Evolutionary conservation across 2,888 invertebrate genomes (phyloP), one percentile per base, ranked within the genome.

Genomic region (Steinernema scapterisci): DNA sequence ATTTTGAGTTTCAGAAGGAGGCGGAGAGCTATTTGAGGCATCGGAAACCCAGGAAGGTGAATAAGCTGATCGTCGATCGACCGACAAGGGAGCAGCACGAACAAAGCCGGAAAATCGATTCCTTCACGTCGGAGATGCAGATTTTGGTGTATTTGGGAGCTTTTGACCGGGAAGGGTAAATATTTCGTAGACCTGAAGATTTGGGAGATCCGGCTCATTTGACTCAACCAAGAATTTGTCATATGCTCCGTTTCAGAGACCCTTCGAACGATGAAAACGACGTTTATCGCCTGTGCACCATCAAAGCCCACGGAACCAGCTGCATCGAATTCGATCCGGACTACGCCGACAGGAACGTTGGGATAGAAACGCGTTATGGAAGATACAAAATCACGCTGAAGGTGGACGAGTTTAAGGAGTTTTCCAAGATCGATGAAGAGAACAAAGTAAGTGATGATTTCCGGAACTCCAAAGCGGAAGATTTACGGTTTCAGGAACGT

Each of bases 341-440:
- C 63, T 63, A 63, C 16, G 63, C 63, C 3, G 63, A 63, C 31
- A 25, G 31, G 13, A 63, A 63, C 19, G 16, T 63, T 27, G 23
- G 72, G 21, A 76, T 76, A n/a, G 74, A 76, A 46, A 76, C 76
- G 13, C 54, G 76, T 46, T 44, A 76, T 76, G 76, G 76, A 19
- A 72, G 45, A 43, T 76, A 76, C 44, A 54, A 45, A 19, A 44
- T 52, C 44, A 76, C 75, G 9, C 19, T 76, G 13, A 46, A 19
- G 11, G 56, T 73, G 2, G 38, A 56, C n/a, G 70, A 73, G 19
- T 72, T 48, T 21, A 31, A 74, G 19, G 56, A 63, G 19, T 75
- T 75, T 25, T 23, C 31, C 23, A 48, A 16, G 38, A 25, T 70
- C 16, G 56, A 73, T 25, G 74, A 74, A 16, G 63, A 27, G 44